phyloP scores from a whole-genome alignment of 2,797 vertebrate genomes.

The Tarsius wallacei region DNA sequence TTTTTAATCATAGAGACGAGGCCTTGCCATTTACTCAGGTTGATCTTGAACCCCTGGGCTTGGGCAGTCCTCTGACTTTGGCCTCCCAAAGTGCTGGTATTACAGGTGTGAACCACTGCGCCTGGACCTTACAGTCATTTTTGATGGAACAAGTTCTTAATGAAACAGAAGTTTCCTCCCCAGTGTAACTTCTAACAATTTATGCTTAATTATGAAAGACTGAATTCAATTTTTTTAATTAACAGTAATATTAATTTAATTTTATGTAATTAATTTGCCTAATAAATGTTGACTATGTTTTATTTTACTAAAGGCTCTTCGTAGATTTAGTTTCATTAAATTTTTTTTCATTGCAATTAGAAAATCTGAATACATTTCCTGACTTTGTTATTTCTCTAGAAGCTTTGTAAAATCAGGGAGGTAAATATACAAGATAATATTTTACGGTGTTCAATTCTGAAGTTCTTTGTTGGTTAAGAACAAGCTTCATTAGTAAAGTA shows the following conservation, averaged over 20 bases:
- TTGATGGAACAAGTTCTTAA: constrained; percentile 40
- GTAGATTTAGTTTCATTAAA: neutral
- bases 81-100: no score
- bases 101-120: no score
- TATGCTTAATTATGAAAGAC: neutral
- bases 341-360: constrained; percentile 1
- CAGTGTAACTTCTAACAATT: neutral
- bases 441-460: neutral
- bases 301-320: constrained; percentile 14
- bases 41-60: no score
- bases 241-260: constrained; percentile 40
- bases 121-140: neutral
- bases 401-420: neutral
- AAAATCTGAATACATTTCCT: constrained; percentile 42
- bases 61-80: no score
- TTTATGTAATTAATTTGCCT: constrained; percentile 15
- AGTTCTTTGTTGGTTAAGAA: neutral
- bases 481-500: neutral
- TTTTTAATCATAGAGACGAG: no score
- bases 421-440: neutral
- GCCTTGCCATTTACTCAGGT: no score
- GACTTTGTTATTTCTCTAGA: neutral
- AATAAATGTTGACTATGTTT: constrained; percentile 10
- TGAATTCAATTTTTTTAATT: constrained; percentile 13
- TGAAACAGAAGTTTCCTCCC: neutral